Evolutionary conservation across 1,140 invertebrate species (phyloP), one percentile per base, ranked within the genome.

Genomic region (Pogonomyrmex californicus): DNA sequence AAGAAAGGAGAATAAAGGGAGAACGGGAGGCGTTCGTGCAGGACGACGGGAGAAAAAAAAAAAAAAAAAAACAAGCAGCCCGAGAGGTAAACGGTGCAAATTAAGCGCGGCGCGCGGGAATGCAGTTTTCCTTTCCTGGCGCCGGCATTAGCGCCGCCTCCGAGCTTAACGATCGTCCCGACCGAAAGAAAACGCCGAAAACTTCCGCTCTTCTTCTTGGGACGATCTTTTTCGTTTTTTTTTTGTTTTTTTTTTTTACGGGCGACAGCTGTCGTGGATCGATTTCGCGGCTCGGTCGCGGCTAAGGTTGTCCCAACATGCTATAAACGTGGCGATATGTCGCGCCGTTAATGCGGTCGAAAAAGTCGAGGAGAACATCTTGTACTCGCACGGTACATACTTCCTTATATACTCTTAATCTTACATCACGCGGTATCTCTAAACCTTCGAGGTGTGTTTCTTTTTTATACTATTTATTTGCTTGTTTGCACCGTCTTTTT

Each of bases 71-170:
- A 73, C 30, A 54, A 83, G 41, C 79, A 83, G 68, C 41, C 49
- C 38, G 78, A 73, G 78, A 82, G 79, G 79, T 83, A 83, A 83
- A 83, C 79, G 79, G 79, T 73, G 79, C 79, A 73, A 83, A 83
- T 83, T 83, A 83, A 83, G 79, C 68, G 68, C 66, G 38, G 79
- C 41, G 66, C 66, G 41, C 66, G 79, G 68, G 68, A 83, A 83
- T 83, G 79, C 79, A 83, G 79, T 83, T 83, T 83, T 83, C 79
- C 79, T 83, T 83, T 73, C 79, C 79, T 60, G 10, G 38, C 79
- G 51, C 23, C 38, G 54, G 68, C 79, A 83, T 83, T 83, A 83
- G 56, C 66, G 68, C 79, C 68, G 79, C 79, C 62, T 79, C 36
- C 33, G 44, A 60, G 79, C 68, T 83, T 83, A 83, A 83, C 79